phyloP scores from a whole-genome alignment of 1,140 invertebrate genomes.

The Macrotrachela quadricornifera region DNA sequence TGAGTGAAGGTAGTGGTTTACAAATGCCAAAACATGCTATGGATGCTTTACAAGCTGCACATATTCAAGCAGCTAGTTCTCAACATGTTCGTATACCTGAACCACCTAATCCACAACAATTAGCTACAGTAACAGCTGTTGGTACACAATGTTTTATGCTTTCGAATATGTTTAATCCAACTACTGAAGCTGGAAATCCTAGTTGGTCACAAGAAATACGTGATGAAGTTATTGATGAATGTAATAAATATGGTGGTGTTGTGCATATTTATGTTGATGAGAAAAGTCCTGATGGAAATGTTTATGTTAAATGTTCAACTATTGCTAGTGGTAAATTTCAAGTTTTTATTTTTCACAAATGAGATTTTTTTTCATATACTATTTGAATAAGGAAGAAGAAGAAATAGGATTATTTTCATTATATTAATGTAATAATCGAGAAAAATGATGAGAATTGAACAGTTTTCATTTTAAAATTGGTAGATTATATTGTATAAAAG shows the following conservation, averaged over 20 bases:
- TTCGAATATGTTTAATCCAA: slow-evolving; percentile 91
- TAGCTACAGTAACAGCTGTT: slow-evolving; percentile 49
- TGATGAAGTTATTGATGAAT: slow-evolving; percentile 96
- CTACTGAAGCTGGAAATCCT: slow-evolving; percentile 50
- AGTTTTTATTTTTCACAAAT: no score
- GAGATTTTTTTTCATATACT: no score
- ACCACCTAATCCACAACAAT: slow-evolving; percentile 10
- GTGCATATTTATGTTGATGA: slow-evolving; percentile 91
- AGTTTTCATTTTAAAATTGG: no score
- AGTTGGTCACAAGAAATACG: slow-evolving; percentile 76
- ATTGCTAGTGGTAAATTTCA: no score
- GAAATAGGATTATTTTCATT: no score
- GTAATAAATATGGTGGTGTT: slow-evolving; percentile 87
- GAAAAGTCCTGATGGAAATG: slow-evolving; percentile 76
- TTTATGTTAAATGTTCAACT: slow-evolving; percentile 93
- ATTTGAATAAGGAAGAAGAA: no score
- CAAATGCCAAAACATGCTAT: slow-evolving; percentile 74
- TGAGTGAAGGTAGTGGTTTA: slow-evolving; percentile 79
- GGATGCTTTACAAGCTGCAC: slow-evolving; percentile 46
- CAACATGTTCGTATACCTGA: slow-evolving; percentile 7
- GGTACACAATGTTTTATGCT: slow-evolving; percentile 97
- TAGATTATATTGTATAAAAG: no score
- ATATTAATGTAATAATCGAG: no score
- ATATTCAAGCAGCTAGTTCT: no score
- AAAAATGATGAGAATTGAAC: no score